A percentile compares a stretch with the other conserved stretches of the same genome.
Evolutionary conservation across 2,888 invertebrate species (phyloP).

Genomic region (Molanna angustata): DNA sequence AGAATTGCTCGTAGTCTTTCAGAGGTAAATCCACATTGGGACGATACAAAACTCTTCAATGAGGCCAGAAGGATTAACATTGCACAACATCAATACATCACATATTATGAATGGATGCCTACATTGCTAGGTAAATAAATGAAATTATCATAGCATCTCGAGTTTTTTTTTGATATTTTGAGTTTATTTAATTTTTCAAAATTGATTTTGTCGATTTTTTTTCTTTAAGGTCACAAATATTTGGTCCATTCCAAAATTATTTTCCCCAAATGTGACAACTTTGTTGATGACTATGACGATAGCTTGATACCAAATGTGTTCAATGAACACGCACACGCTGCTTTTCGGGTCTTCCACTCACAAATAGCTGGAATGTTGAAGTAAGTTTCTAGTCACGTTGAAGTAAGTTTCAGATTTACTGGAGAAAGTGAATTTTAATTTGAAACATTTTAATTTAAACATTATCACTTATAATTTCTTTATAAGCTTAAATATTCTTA

Average conservation of each 20-base stretch:
- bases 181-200: no score
- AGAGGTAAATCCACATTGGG: conserved; percentile 52
- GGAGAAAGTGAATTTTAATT: no score
- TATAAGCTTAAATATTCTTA: no score
- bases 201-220: no score
- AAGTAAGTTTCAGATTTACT: no score
- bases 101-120: conserved; percentile 55
- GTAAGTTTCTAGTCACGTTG: no score
- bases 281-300: conserved; percentile 51
- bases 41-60: conserved; percentile 51
- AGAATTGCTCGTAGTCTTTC: conserved; percentile 45
- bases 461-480: no score
- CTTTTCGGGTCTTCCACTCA: conserved; percentile 63
- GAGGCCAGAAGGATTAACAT: conserved; percentile 51
- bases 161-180: no score
- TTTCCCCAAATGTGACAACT: conserved; percentile 38
- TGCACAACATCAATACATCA: conserved; percentile 51
- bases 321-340: conserved; percentile 63
- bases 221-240: not conserved
- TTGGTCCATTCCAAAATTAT: conserved; percentile 6
- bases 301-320: conserved; percentile 56
- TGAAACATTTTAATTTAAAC: no score
- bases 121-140: conserved; percentile 46
- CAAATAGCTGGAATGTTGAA: conserved; percentile 53
- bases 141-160: no score